A percentile compares a stretch with the other conserved stretches of the same genome.
Evolutionary conservation across 2,888 invertebrate genomes (phyloP).

Genomic region (Nomada fabriciana): DNA sequence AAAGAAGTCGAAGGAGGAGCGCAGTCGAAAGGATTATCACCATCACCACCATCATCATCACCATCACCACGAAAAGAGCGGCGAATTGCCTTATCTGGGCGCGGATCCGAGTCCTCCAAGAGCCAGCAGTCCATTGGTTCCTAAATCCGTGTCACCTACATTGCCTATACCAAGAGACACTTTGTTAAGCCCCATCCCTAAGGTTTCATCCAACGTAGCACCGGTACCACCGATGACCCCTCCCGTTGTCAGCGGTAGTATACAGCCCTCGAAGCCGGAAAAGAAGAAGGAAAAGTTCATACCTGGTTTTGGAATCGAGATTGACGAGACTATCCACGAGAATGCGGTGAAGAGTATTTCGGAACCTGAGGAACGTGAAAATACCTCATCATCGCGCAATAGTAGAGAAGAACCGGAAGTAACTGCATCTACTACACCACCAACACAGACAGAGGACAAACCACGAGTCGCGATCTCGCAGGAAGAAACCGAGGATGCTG

Average conservation of each 20-base stretch:
- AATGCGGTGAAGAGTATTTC: slow-evolving; percentile 93
- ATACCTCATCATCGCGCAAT: slow-evolving; percentile 71
- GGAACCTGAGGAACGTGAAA: slow-evolving; percentile 84
- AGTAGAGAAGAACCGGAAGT: slow-evolving; percentile 79
- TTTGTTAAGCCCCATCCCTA: slow-evolving; percentile 85
- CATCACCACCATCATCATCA: slow-evolving; percentile 87
- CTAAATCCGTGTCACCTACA: slow-evolving; percentile 79
- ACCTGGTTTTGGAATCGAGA: slow-evolving; percentile 88
- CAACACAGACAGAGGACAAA: slow-evolving; percentile 90
- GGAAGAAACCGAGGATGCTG: slow-evolving; percentile 96
- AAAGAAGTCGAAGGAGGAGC: slow-evolving; percentile 92
- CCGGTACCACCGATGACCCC: slow-evolving; percentile 62
- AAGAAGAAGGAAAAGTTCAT: slow-evolving; percentile 88
- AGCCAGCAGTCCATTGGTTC: slow-evolving; percentile 82
- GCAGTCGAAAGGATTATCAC: slow-evolving; percentile 88
- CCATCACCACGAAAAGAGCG: slow-evolving; percentile 78
- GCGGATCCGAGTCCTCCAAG: slow-evolving; percentile 87
- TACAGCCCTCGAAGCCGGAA: slow-evolving; percentile 78
- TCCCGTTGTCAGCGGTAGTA: slow-evolving; percentile 59
- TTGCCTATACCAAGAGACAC: slow-evolving; percentile 77
- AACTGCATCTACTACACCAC: slow-evolving; percentile 84
- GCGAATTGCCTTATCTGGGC: slow-evolving; percentile 79
- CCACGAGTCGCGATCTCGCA: slow-evolving; percentile 94
- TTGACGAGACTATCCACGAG: slow-evolving; percentile 90
- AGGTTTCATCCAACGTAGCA: slow-evolving; percentile 59